phyloP scores from a whole-genome alignment of 2,888 invertebrate species.

The Copidosoma aretas region DNA sequence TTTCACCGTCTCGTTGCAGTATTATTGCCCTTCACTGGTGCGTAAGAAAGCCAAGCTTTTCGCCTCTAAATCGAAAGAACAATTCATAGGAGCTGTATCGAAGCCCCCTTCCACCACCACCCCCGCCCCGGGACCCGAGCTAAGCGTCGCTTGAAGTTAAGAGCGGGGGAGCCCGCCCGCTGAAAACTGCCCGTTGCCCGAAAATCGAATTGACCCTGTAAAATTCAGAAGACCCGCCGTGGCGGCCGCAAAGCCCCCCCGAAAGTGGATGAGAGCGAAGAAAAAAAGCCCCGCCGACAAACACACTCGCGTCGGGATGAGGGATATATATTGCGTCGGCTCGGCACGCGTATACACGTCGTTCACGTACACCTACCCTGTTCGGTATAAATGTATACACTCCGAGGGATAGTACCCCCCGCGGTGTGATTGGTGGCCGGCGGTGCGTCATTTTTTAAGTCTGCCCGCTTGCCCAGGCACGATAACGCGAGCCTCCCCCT shows the following conservation, averaged over 20 bases:
- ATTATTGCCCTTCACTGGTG: background rate
- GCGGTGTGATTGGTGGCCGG: conserved; percentile 57
- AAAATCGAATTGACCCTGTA: conserved; percentile 34
- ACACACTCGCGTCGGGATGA: no score
- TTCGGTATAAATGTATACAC: background rate
- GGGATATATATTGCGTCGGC: background rate
- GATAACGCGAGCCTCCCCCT: conserved; percentile 48
- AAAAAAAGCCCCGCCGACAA: background rate
- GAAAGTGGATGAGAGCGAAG: conserved; percentile 37
- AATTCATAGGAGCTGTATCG: no score
- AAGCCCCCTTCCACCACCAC: background rate
- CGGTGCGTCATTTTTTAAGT: conserved; percentile 59
- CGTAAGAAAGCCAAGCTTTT: background rate
- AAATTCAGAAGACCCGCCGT: conserved; percentile 14
- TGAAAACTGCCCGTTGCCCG: background rate
- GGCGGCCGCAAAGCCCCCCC: background rate
- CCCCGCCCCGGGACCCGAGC: background rate
- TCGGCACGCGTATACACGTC: background rate
- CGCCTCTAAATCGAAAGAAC: background rate
- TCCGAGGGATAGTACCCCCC: conserved; percentile 44
- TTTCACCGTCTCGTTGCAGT: background rate
- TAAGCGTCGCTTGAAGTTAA: background rate
- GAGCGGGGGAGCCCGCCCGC: background rate
- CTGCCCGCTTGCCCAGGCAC: conserved; percentile 49
- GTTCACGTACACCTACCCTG: conserved; percentile 47